Conservation (phyloP, 1,140 invertebrate genomes). For the Sminthurinus signatus region DNA sequence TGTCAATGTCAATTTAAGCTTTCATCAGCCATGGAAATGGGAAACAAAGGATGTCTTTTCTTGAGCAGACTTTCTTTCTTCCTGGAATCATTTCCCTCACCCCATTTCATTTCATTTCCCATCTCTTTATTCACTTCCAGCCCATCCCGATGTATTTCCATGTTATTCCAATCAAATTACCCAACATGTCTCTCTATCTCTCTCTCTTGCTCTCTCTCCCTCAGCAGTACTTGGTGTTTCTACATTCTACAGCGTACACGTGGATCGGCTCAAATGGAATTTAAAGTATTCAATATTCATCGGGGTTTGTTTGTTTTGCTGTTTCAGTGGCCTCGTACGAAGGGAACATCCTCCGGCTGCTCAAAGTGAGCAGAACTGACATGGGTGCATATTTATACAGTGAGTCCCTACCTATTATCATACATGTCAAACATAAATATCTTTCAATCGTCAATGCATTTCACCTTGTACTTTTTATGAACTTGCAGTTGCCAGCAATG, state of each 20-base stretch:
- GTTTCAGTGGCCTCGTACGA: constrained; percentile 53
- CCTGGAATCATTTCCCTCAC: background rate
- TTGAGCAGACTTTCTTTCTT: background rate
- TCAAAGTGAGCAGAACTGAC: constrained; percentile 72
- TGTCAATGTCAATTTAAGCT: constrained; percentile 17
- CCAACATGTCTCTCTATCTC: too few species aligned
- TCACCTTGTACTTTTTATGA: background rate
- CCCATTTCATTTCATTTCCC: background rate
- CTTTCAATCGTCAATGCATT: too few species aligned
- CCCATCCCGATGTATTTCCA: too few species aligned
- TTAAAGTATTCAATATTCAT: too few species aligned
- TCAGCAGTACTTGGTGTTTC: too few species aligned
- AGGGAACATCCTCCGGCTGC: constrained; percentile 66
- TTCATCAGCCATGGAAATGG: constrained; percentile 14
- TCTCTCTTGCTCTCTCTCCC: too few species aligned
- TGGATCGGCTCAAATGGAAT: too few species aligned
- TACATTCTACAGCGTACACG: too few species aligned
- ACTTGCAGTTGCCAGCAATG: constrained; percentile 58
- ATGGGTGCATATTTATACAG: constrained; percentile 66
- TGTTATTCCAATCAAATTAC: background rate
- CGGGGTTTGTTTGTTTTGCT: too few species aligned
- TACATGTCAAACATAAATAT: too few species aligned
- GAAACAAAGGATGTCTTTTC: background rate
- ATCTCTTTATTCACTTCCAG: too few species aligned
- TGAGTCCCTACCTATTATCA: too few species aligned